phyloP scores from a whole-genome alignment of 23 tunicate species.

The Clavelina lepadiformis region DNA sequence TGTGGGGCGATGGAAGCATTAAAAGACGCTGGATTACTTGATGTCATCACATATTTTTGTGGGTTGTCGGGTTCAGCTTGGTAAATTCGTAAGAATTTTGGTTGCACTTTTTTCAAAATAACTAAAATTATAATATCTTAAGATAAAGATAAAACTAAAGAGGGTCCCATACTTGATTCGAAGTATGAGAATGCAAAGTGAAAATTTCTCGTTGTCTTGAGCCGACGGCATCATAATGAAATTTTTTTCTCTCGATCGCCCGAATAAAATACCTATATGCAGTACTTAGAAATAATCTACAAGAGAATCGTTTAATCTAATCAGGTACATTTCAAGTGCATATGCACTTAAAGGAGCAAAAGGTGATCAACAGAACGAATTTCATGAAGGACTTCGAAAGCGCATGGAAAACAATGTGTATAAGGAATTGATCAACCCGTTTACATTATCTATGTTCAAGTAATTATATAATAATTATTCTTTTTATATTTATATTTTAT shows the following conservation, averaged over 20 bases:
- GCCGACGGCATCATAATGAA: no score
- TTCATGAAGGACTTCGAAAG: conserved; percentile 33
- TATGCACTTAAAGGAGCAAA: conserved; percentile 35
- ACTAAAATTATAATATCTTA: not conserved
- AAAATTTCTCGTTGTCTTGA: no score
- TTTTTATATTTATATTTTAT: no score
- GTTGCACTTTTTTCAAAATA: not conserved
- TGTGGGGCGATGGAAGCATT: conserved; percentile 82
- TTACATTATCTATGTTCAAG: no score
- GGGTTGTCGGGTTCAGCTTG: conserved; percentile 86
- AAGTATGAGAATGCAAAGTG: no score
- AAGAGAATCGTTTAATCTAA: no score
- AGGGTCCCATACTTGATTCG: no score
- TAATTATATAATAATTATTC: no score
- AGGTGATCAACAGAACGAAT: conserved; percentile 9
- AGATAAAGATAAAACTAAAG: no score
- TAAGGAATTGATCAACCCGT: conserved; percentile 26
- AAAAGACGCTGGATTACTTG: conserved; percentile 52
- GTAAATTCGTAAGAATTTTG: conserved; percentile 18
- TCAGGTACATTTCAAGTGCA: conserved; percentile 64
- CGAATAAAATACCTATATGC: no score
- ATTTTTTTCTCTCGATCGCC: no score
- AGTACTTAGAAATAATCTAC: no score
- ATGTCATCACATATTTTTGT: conserved; percentile 48
- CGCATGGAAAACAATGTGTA: conserved; percentile 1